These are phyloP conservation scores for Drosophila limbata DNA, from an alignment of 2,888 invertebrate species.

Conservation along the genomic window DNA sequence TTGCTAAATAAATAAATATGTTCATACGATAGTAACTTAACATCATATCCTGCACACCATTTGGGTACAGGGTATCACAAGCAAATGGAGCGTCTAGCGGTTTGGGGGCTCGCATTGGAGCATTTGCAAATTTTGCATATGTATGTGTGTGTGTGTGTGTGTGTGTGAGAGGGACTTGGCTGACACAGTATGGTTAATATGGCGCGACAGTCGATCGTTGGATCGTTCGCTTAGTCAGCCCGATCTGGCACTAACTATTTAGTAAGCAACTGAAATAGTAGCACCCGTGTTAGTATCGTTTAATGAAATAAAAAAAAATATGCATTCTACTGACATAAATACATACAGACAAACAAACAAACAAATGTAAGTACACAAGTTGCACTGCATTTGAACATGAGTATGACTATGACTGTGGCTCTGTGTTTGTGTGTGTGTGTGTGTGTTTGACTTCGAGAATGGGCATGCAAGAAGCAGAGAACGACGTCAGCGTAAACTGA, in stretches of 20 bases:
- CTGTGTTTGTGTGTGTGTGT: slow-evolving; percentile 14
- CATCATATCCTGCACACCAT: background rate
- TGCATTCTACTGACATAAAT: slow-evolving; percentile 38
- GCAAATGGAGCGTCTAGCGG: slow-evolving; percentile 62
- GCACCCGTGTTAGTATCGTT: slow-evolving; percentile 79
- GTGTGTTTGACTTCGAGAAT: slow-evolving; percentile 52
- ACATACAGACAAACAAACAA: slow-evolving; percentile 19
- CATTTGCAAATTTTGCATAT: slow-evolving; percentile 46
- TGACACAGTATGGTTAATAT: slow-evolving; percentile 71
- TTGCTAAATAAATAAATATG: background rate
- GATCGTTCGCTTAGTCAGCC: slow-evolving; percentile 78
- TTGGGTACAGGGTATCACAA: slow-evolving; percentile 29
- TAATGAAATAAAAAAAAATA: slow-evolving; percentile 64
- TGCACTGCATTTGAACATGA: slow-evolving; percentile 70
- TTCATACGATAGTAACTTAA: no score
- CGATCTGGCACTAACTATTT: slow-evolving; percentile 76
- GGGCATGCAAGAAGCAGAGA: slow-evolving; percentile 60
- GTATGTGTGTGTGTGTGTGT: slow-evolving; percentile 20
- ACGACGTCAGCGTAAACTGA: slow-evolving; percentile 81
- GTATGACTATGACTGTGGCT: slow-evolving; percentile 30
- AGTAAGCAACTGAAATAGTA: slow-evolving; percentile 82
- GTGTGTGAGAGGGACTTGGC: slow-evolving; percentile 40
- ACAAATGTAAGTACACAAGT: slow-evolving; percentile 47
- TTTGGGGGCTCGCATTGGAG: slow-evolving; percentile 35
- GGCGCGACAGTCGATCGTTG: slow-evolving; percentile 66